Conservation (phyloP, 2,797 vertebrate genomes). For the Gallirallus australis region DNA sequence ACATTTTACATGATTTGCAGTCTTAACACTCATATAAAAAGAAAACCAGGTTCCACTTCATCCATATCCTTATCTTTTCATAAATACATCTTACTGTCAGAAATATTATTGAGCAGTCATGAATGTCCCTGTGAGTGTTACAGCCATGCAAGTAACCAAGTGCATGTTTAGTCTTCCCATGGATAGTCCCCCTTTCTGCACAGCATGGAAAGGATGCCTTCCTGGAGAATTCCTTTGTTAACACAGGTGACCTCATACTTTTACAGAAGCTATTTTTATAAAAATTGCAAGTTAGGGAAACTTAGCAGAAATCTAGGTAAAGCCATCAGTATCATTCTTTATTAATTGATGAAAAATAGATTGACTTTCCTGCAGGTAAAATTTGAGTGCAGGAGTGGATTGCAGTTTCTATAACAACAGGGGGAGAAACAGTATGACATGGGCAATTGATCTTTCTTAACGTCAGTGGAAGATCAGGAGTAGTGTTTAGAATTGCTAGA, state of each 20-base stretch:
- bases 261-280: neutral
- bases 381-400: neutral
- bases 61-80: neutral
- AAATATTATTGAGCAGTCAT: neutral
- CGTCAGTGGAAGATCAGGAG: neutral
- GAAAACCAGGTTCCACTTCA: neutral
- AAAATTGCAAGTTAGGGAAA: neutral
- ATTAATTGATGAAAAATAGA: neutral
- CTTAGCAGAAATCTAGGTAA: neutral
- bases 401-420: neutral
- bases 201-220: neutral
- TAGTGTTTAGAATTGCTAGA: neutral
- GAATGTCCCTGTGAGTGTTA: neutral
- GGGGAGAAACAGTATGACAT: rapidly evolving
- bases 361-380: neutral
- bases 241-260: neutral
- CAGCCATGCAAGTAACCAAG: neutral
- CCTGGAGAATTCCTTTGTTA: neutral
- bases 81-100: neutral
- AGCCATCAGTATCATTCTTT: neutral
- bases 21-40: neutral
- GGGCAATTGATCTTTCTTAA: neutral
- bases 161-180: rapidly evolving
- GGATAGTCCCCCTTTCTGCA: rapidly evolving
- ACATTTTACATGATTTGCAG: neutral